Conservation (phyloP, 2,113 vertebrate species). For the Archocentrus centrarchus region DNA sequence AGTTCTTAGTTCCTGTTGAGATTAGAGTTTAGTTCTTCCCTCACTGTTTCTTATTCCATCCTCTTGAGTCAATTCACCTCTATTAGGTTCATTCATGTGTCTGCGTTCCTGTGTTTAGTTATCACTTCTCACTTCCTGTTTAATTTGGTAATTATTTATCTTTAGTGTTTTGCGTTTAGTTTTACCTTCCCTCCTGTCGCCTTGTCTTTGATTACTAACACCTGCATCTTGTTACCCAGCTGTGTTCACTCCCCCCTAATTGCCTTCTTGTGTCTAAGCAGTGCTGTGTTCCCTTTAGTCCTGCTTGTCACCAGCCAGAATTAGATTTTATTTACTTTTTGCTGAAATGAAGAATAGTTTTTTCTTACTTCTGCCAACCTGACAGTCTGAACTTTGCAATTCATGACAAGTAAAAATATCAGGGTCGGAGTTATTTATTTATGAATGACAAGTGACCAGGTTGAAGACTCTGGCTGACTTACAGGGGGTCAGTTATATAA, state of each 20-base stretch:
- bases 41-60: neutral
- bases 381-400: neutral
- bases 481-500: neutral
- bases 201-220: neutral
- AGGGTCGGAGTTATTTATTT: neutral
- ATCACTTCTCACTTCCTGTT: neutral
- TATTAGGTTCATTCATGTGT: neutral
- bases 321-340: neutral
- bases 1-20: neutral
- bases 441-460: neutral
- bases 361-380: fast-evolving
- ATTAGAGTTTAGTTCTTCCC: neutral
- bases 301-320: neutral
- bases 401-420: neutral
- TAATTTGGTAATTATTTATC: neutral
- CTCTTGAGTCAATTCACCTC: neutral
- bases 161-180: neutral
- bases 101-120: neutral
- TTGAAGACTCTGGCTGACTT: neutral
- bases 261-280: neutral
- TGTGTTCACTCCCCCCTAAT: too few species aligned
- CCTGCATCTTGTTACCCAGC: neutral
- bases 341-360: neutral
- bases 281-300: neutral
- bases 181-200: neutral